Evolutionary conservation across 2,888 invertebrate genomes (phyloP), one percentile per base, ranked within the genome.

Genomic region (Drosophila differens): DNA sequence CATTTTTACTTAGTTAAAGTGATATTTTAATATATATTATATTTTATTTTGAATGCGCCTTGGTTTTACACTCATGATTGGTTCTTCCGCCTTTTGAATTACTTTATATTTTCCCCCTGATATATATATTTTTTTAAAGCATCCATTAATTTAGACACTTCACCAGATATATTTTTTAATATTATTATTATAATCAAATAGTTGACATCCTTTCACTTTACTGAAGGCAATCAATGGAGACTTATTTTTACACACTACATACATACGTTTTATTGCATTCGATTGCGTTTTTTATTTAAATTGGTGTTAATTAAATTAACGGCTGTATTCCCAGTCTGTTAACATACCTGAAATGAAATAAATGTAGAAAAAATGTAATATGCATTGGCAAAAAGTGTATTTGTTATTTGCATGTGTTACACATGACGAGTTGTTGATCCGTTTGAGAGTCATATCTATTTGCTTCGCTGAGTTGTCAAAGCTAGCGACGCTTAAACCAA

Each of bases 281-380:
- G 55, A 55, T 57, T 69, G 63, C 67, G 58, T 62, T 68, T 68
- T 75, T 71, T 33, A 66, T 65, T 69, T n/a, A 51, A 67, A 65
- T 71, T 70, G 51, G 60, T 61, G 74, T 76, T 71, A 81, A 82
- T 82, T 82, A 68, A 79, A 83, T 78, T 63, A 76, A 85, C 86
- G 66, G 44, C 69, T 75, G 60, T 73, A 72, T 72, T 76, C 63
- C 60, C 71, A 70, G 72, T 60, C 58, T 70, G 75, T 82, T 65
- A 82, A 82, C 79, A 68, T 76, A 85, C 90, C 85, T 85, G 85
- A 32, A 85, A 85, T 65, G 79, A 88, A 83, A 73, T 69, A 68
- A 78, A 70, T 69, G 25, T 61, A 39, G 44, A 70, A 72, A 64
- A 73, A 77, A 44, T 52, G 33, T 63, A 44, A 54, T 65, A 55